Conservation (phyloP, 2,797 vertebrate species). For the Poecilia picta region DNA sequence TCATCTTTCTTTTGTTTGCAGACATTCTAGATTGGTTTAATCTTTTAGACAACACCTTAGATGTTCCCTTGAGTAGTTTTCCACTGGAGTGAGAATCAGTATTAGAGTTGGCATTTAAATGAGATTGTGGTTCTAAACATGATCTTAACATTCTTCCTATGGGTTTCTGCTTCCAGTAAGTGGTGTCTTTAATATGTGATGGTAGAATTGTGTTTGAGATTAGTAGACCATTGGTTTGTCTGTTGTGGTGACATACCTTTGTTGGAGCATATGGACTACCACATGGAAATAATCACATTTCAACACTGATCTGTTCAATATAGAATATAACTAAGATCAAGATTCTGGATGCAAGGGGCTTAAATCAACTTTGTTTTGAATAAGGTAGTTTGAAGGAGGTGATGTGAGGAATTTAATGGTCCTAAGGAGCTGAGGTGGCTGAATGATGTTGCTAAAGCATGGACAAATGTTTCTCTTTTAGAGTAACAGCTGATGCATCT, state of each 20-base stretch:
- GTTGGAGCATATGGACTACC: neutral
- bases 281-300: too few species aligned
- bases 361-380: neutral
- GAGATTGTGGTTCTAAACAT: neutral
- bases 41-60: too few species aligned
- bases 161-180: neutral
- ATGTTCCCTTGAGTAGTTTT: neutral
- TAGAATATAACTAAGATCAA: neutral
- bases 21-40: neutral
- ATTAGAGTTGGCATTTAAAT: neutral
- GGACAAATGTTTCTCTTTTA: neutral
- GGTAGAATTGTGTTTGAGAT: neutral
- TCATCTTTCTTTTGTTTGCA: neutral
- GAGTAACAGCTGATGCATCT: neutral
- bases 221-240: neutral
- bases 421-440: neutral
- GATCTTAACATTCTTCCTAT: neutral
- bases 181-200: neutral
- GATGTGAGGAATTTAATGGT: neutral
- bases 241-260: neutral
- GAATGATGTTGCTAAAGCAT: too few species aligned
- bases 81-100: neutral
- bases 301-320: neutral
- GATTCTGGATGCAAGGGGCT: neutral
- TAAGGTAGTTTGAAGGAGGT: neutral